phyloP scores from a whole-genome alignment of 2,113 vertebrate species.

The Oncorhynchus tshawytscha region DNA sequence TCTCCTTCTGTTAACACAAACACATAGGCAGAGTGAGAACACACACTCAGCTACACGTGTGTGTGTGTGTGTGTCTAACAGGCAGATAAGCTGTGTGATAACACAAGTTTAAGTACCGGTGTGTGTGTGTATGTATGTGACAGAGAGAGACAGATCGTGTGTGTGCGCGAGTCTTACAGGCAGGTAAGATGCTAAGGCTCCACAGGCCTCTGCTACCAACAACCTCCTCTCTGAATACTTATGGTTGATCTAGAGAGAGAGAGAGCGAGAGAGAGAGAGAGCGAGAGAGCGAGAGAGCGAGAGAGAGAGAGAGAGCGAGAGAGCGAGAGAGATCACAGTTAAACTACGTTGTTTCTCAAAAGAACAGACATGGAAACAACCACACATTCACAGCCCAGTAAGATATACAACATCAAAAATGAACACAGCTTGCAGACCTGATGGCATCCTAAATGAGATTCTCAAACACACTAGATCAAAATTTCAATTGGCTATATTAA shows the following conservation, averaged over 20 bases:
- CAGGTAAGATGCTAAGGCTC: slow-evolving; percentile 94
- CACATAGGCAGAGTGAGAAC: slow-evolving; percentile 79
- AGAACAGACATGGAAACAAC: no score
- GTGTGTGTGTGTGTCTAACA: no score
- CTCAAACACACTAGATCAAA: no score
- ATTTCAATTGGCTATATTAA: no score
- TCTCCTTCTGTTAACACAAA: slow-evolving; percentile 84
- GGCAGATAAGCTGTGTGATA: background rate
- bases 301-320: slow-evolving; percentile 19
- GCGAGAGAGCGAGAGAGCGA: background rate
- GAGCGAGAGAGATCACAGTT: no score
- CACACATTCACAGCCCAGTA: no score
- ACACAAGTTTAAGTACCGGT: background rate
- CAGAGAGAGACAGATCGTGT: no score
- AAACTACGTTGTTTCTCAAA: no score
- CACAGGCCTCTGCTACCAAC: slow-evolving; percentile 95
- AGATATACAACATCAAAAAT: no score
- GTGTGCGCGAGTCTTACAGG: slow-evolving; percentile 81
- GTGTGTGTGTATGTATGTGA: background rate
- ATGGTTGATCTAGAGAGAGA: slow-evolving; percentile 89
- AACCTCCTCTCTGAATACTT: slow-evolving; percentile 97
- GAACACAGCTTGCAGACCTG: no score
- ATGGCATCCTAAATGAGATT: no score
- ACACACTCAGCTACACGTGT: no score
- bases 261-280: slow-evolving; percentile 15